Evolutionary conservation across 92 coral and sea anemone species (phyloP).

Genomic region (Muricea muricata): DNA sequence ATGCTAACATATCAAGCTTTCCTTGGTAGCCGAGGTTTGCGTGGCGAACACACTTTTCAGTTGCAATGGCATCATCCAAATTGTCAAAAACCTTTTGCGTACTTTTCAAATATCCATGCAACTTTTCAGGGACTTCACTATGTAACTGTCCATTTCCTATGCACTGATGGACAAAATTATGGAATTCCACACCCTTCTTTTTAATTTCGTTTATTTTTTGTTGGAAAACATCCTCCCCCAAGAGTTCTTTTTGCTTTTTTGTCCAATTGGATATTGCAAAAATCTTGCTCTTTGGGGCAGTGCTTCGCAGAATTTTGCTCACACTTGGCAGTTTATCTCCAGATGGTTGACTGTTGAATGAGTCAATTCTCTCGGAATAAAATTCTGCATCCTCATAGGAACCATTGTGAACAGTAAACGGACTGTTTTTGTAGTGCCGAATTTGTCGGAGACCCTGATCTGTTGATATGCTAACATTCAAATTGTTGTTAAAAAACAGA

Average conservation of each 20-base stretch:
- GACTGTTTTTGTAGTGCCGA: slow-evolving; percentile 61
- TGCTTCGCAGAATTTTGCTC: slow-evolving; percentile 67
- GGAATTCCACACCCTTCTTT: slow-evolving; percentile 76
- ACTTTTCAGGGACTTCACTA: slow-evolving; percentile 33
- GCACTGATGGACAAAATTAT: slow-evolving; percentile 72
- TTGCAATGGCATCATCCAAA: slow-evolving; percentile 67
- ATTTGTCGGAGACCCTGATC: slow-evolving; percentile 55
- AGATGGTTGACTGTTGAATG: neutral
- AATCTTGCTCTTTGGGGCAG: slow-evolving; percentile 68
- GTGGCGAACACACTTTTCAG: slow-evolving; percentile 78
- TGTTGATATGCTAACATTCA: slow-evolving; percentile 62
- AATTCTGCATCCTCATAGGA: neutral
- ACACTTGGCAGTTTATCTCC: slow-evolving; percentile 71
- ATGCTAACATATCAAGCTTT: slow-evolving; percentile 78
- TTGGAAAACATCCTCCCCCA: slow-evolving; percentile 81
- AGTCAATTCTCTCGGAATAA: neutral
- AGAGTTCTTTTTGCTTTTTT: slow-evolving; percentile 77
- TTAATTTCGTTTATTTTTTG: slow-evolving; percentile 67
- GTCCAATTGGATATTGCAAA: slow-evolving; percentile 84
- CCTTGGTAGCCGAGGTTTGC: slow-evolving; percentile 82
- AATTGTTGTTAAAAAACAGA: slow-evolving; percentile 29
- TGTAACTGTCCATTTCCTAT: slow-evolving; percentile 38
- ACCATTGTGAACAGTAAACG: slow-evolving; percentile 46
- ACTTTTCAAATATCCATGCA: slow-evolving; percentile 25
- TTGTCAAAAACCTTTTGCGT: slow-evolving; percentile 39